phyloP scores from a whole-genome alignment of 2,888 invertebrate species.

The Ametastegia equiseti region DNA sequence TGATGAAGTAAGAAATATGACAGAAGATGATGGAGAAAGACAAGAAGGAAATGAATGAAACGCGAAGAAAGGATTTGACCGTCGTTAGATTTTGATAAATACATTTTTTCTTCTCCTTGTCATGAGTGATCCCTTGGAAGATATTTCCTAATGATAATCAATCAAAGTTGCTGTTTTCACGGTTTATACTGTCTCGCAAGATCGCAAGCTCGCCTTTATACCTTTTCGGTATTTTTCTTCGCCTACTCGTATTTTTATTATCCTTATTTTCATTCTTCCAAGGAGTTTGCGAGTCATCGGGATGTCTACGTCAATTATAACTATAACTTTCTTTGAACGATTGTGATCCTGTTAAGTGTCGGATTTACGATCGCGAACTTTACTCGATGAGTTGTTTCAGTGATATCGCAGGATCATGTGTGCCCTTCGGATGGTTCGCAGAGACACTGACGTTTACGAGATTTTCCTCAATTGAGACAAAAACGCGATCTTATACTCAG shows the following conservation, averaged over 20 bases:
- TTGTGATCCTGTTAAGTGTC: constrained; percentile 44
- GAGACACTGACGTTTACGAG: constrained; percentile 14
- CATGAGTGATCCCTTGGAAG: neutral
- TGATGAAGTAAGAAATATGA: neutral
- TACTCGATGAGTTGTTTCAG: constrained; percentile 24
- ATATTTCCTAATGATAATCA: constrained; percentile 47
- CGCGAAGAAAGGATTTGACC: neutral
- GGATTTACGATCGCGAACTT: constrained; percentile 32
- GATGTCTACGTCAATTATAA: constrained; percentile 1
- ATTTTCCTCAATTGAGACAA: constrained; percentile 7
- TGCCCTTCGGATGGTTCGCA: neutral
- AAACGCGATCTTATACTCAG: constrained; percentile 16
- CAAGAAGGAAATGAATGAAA: neutral
- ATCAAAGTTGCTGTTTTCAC: constrained; percentile 40
- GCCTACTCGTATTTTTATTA: neutral
- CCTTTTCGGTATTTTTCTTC: neutral
- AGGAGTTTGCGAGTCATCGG: neutral
- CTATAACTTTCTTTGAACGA: neutral
- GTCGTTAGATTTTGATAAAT: neutral
- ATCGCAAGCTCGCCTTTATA: neutral
- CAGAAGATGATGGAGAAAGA: neutral
- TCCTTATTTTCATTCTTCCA: neutral
- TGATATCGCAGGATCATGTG: constrained; percentile 1
- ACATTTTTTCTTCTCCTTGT: neutral
- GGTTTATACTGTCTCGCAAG: constrained; percentile 5